phyloP scores from a whole-genome alignment of 1,140 invertebrate genomes.

The Caenorhabditis inopinata region DNA sequence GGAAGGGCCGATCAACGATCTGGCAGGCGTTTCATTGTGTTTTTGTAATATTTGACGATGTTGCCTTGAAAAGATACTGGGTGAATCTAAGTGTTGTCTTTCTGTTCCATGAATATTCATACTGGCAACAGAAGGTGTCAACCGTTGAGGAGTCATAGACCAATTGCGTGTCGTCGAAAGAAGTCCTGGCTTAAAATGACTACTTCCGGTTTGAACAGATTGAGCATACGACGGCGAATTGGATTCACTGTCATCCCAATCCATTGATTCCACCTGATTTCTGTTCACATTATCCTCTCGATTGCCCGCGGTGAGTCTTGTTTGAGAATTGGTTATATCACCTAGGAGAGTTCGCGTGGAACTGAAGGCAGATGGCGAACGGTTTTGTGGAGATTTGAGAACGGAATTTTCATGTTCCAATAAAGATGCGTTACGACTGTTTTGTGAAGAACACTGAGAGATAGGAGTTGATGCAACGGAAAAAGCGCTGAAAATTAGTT shows the following conservation, averaged over 20 bases:
- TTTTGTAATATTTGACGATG: neutral
- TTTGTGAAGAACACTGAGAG: constrained; percentile 37
- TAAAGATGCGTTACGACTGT: neutral
- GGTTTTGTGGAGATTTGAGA: neutral
- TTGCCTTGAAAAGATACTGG: neutral
- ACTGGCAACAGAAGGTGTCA: constrained; percentile 19
- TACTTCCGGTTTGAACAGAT: neutral
- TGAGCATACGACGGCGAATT: neutral
- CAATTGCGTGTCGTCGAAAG: neutral
- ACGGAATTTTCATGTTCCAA: neutral
- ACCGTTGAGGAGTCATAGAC: neutral
- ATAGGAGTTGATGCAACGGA: constrained; percentile 38
- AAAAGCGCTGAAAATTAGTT: constrained; percentile 37
- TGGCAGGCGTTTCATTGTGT: neutral
- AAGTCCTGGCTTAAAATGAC: neutral
- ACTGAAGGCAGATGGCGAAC: neutral
- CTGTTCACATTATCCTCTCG: neutral
- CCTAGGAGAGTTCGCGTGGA: neutral
- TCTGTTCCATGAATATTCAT: neutral
- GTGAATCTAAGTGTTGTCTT: neutral
- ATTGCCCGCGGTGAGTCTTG: neutral
- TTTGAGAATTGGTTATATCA: neutral
- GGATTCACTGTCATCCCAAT: constrained; percentile 7
- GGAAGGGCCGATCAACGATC: neutral
- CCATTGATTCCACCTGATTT: constrained; percentile 12